Evolutionary conservation across 2,888 invertebrate genomes (phyloP), one percentile per base, ranked within the genome.

Genomic region (Actias luna): DNA sequence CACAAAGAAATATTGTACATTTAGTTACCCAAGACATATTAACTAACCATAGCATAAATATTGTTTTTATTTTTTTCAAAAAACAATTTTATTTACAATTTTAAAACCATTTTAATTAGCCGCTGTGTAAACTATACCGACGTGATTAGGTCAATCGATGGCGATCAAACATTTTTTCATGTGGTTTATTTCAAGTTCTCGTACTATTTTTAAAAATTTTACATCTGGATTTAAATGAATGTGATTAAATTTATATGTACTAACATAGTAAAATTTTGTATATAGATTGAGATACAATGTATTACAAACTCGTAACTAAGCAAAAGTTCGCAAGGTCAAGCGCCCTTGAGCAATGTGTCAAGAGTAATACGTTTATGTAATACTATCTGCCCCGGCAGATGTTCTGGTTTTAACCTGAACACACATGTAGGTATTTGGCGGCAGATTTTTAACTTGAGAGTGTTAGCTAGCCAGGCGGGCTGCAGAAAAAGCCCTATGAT

Each of bases 81-180:
- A 55, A 67, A 60, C 59, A n/a, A n/a, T 59, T 64, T 60, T 64
- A 61, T 70, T 67, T 69, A 65, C 60, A 58, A 60, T 61, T 55
- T 60, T 52, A 63, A 64, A 67, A 65, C 39, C 64, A 63, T 70
- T 77, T 86, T 86, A 85, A 87, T 85, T 86, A 84, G 76, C 74
- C 78, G 68, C 77, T 80, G 73, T 74, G 78, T 83, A 86, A 87
- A 84, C 82, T 66, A 68, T 69, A 66, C 73, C 68, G 82, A 80
- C 84, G 80, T 82, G 85, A 88, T 86, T 81, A 76, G 86, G 86
- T 84, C 88, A 82, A 87, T 88, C 80, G 79, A 77, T 81, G 70
- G 75, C 78, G 78, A 83, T 85, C 78, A 78, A 79, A 82, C 80
- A 81, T 79, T 78, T 83, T n/a, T 82, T 82, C 82, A 78, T 82